phyloP scores from a whole-genome alignment of 1,140 invertebrate species.

The Wasmannia auropunctata region DNA sequence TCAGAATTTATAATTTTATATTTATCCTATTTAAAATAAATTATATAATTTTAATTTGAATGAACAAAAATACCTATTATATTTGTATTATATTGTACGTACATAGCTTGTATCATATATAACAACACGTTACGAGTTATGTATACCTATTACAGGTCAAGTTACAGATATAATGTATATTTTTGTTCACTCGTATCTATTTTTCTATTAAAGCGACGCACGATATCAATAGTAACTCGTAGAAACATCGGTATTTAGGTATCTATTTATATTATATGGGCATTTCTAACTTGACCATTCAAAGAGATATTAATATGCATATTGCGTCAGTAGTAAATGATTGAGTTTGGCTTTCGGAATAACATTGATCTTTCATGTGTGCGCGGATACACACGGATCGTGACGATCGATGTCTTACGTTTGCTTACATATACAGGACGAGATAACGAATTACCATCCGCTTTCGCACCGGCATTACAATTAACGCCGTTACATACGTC shows the following conservation, averaged over 20 bases:
- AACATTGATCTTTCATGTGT: constrained; percentile 2
- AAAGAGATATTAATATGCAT: not conserved
- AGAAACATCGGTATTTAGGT: not conserved
- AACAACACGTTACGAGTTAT: not conserved
- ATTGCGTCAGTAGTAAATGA: not conserved
- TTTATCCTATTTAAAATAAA: not conserved
- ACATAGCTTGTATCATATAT: too few relatives aligned
- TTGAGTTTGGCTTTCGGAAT: not conserved
- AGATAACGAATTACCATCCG: constrained; percentile 34
- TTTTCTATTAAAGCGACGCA: not conserved
- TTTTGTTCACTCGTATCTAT: not conserved
- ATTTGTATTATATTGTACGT: too few relatives aligned
- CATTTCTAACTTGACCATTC: not conserved
- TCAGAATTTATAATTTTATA: constrained; percentile 8
- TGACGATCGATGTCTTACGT: constrained; percentile 33
- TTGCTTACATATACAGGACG: not conserved
- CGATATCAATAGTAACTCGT: not conserved
- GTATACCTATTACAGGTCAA: too few relatives aligned
- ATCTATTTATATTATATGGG: not conserved
- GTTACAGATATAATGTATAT: not conserved
- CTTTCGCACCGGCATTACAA: constrained; percentile 44
- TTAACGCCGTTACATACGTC: constrained; percentile 52
- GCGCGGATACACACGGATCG: not conserved
- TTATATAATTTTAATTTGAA: not conserved
- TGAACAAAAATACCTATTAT: too few relatives aligned